Evolutionary conservation across 2,797 vertebrate genomes (phyloP).

Genomic region (Melanotaenia maccullochi): DNA sequence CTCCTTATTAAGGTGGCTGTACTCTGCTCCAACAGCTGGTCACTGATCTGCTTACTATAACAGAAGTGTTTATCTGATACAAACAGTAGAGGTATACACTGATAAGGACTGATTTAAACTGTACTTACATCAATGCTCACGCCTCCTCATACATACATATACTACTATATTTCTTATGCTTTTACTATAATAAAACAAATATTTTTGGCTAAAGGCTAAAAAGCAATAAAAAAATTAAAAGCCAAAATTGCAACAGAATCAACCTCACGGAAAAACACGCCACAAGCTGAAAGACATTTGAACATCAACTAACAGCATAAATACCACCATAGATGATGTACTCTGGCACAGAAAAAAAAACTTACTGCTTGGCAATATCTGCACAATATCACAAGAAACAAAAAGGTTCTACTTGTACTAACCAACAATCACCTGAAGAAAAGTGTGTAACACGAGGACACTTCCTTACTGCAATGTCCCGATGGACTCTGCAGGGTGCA

Average conservation of each 20-base stretch:
- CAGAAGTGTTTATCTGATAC: conserved; percentile 5
- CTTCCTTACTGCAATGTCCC: conserved; percentile 32
- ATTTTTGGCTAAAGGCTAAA: not conserved
- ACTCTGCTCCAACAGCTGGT: conserved; percentile 19
- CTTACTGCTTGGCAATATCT: not conserved
- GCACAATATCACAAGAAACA: not conserved
- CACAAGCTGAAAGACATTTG: not conserved
- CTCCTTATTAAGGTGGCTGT: conserved; percentile 4
- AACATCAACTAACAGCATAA: not conserved
- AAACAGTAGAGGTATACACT: not conserved
- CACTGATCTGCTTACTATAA: conserved; percentile 23
- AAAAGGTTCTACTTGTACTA: not conserved
- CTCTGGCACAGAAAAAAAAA: too few relatives aligned
- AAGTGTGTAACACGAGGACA: not conserved
- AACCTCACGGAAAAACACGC: not conserved
- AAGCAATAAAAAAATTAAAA: not conserved
- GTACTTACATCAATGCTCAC: not conserved
- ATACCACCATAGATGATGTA: not conserved
- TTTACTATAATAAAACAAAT: not conserved
- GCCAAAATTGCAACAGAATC: not conserved
- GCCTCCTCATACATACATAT: not conserved
- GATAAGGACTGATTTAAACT: not conserved
- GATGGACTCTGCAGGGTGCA: conserved; percentile 20
- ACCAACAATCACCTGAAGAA: conserved; percentile 7
- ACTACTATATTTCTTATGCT: too few relatives aligned